Evolutionary conservation across 2,888 invertebrate species (phyloP), one percentile per base, ranked within the genome.

Genomic region (Sympetrum striolatum): DNA sequence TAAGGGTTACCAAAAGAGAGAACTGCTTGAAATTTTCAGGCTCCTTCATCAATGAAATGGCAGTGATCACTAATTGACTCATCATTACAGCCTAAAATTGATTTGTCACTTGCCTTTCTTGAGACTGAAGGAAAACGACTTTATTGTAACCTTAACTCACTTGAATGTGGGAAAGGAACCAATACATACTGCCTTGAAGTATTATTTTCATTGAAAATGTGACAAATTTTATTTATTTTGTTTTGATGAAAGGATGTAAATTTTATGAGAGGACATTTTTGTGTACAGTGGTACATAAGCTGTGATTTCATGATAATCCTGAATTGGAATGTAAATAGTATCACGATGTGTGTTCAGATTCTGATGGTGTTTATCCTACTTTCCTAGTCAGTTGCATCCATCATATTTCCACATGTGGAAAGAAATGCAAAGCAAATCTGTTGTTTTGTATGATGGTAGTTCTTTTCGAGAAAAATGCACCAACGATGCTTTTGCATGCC

Each of bases 321-420:
- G 44, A 22, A 44, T 44, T 14, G 5, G 44, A 44, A 44, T 10
- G 25, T 25, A 39, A 44, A 44, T 81, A 81, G n/a, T 25, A 37
- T 86, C 60, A 39, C 39, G 18, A 44, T 80, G 37, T 64, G 64
- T 73, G 80, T 80, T 80, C 37, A 80, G n/a, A 39, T 37, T n/a
- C 39, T n/a, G n/a, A 80, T 86, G 86, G 86, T 86, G n/a, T 86
- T 86, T 39, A 86, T 86, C 64, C 44, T 44, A 81, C 14, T 35
- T 86, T 58, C 86, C 86, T 86, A 86, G 86, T 86, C 86, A 86
- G 22, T 60, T 60, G 60, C 37, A 12, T n/a, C 58, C 60, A 60
- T 60, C 35, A 60, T 60, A 1, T 37, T 37, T 8, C 31, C 31
- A 3, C 60, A 64, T 6, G 22, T 86, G 18, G 25, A 58, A 82